A percentile compares a stretch with the other conserved stretches of the same genome.
Conservation (phyloP, 2,797 vertebrate species). For the Platalea minor region DNA sequence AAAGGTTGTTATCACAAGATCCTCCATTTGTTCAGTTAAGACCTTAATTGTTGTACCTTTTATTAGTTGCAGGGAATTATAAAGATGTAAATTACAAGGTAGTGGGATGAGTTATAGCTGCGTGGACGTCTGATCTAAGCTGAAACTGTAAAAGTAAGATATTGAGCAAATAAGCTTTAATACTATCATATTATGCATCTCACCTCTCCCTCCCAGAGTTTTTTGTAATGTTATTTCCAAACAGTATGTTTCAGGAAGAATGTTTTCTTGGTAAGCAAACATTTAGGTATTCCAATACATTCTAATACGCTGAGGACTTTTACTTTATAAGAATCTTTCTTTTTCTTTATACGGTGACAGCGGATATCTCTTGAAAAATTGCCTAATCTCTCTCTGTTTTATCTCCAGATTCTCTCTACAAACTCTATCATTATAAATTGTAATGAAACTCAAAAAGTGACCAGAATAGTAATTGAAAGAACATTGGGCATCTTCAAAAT, state of each 20-base stretch:
- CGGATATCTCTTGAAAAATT: slow-evolving; percentile 61
- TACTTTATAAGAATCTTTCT: slow-evolving; percentile 7
- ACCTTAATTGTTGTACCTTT: background rate
- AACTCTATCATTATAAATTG: slow-evolving; percentile 66
- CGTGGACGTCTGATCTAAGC: background rate
- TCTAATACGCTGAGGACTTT: background rate
- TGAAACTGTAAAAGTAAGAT: background rate
- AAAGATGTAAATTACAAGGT: background rate
- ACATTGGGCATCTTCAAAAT: slow-evolving; percentile 30
- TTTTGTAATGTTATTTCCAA: background rate
- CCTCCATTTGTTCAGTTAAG: background rate
- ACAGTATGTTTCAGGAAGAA: background rate
- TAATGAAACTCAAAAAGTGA: slow-evolving; percentile 60
- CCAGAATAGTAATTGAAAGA: slow-evolving; percentile 62
- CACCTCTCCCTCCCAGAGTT: background rate
- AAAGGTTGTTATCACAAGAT: background rate
- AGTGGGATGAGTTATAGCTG: background rate
- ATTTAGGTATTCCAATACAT: background rate
- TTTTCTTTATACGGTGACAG: background rate
- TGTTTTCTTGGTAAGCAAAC: background rate
- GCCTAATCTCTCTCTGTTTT: slow-evolving; percentile 55
- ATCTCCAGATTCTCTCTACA: slow-evolving; percentile 54
- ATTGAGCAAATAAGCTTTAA: background rate
- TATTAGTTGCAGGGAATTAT: background rate
- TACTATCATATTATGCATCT: background rate